These are phyloP conservation scores for Dicrostonyx torquatus DNA, from an alignment of 2,797 vertebrate species.

Conservation along the genomic window DNA sequence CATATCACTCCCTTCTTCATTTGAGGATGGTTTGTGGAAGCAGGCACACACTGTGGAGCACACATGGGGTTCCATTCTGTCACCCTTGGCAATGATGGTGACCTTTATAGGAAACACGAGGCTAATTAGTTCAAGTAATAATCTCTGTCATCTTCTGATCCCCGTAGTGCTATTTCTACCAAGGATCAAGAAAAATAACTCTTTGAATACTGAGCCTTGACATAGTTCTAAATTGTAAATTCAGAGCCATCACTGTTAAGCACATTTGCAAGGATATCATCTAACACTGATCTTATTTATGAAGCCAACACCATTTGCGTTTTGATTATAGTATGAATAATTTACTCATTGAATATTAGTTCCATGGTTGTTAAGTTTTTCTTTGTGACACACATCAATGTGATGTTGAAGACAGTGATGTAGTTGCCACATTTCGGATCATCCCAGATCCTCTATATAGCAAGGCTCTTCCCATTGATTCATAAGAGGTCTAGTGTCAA, in stretches of 20 bases:
- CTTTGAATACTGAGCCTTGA: slow-evolving; percentile 63
- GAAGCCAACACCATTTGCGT: slow-evolving; percentile 34
- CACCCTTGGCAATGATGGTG: slow-evolving; percentile 63
- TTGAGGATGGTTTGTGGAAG: not conserved
- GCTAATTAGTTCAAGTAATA: slow-evolving; percentile 58
- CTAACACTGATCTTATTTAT: slow-evolving; percentile 25
- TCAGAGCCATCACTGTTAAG: slow-evolving; percentile 27
- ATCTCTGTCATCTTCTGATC: slow-evolving; percentile 62
- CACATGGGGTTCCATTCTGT: slow-evolving; percentile 60
- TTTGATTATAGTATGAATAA: slow-evolving; percentile 39
- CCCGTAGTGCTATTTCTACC: slow-evolving; percentile 58
- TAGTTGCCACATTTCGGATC: slow-evolving; percentile 41
- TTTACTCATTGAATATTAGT: slow-evolving; percentile 70
- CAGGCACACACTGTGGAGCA: slow-evolving; percentile 26
- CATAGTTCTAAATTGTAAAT: slow-evolving; percentile 74
- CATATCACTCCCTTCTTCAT: not conserved
- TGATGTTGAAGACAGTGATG: not conserved
- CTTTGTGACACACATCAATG: slow-evolving; percentile 42
- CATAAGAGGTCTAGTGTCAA: slow-evolving; percentile 28
- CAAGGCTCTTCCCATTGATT: not conserved
- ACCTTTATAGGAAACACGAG: slow-evolving; percentile 34
- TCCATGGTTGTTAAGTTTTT: slow-evolving; percentile 61
- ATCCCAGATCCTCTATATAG: not conserved
- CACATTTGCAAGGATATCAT: slow-evolving; percentile 7
- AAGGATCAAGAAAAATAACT: slow-evolving; percentile 53